Base-by-base conservation (phyloP, 2,113 vertebrate species). In the Toxotes chatareus region DNA sequence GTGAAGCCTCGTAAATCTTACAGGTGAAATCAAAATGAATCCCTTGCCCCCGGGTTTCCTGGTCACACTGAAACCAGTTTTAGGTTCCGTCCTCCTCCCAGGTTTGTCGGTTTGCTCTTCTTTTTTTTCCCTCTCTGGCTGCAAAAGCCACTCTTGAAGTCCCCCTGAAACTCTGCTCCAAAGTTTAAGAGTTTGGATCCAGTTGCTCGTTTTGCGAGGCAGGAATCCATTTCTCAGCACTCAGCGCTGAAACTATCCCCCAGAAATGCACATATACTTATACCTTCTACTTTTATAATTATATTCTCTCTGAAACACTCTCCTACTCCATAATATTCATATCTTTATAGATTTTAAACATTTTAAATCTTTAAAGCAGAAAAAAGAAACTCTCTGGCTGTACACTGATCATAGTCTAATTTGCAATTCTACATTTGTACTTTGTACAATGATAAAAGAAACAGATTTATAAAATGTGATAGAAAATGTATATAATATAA, bases 401-500 rank as follows among this genome's bases (percentile, higher is more conserved):
- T 91, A 93, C 89, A 91, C 27, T 49, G 64, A 82, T 87, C 57
- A 75, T 89, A 80, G 53, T 89, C 70, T 72, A 71, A 81, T 92
- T 67, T 88, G 5, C 56, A 85, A 87, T 88, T 92, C 82, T 88
- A 88, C 60, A 85, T 87, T 84, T 93, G 74, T 79, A 85, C 83
- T 88, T 83, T 93, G 70, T 93, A 93, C 92, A 93, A 49, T 80
- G 79, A 83, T 76, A 79, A 88, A 90, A 82, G 62, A 83, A 74
- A 83, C 72, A 53, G 44, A 72, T 89, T 89, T 91, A 93, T 78
- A 93, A 94, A 94, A 93, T 47, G 76, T 89, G 76, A 88, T 94
- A 92, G 60, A 93, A 95, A 94, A 94, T 89, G 65, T 88, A 88
- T 88, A 88, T 38, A 86, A 60, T 86, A 79, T 76, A 61, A 75